phyloP scores from a whole-genome alignment of 2,113 vertebrate genomes.

The Dolichallabes microphthalmus region DNA sequence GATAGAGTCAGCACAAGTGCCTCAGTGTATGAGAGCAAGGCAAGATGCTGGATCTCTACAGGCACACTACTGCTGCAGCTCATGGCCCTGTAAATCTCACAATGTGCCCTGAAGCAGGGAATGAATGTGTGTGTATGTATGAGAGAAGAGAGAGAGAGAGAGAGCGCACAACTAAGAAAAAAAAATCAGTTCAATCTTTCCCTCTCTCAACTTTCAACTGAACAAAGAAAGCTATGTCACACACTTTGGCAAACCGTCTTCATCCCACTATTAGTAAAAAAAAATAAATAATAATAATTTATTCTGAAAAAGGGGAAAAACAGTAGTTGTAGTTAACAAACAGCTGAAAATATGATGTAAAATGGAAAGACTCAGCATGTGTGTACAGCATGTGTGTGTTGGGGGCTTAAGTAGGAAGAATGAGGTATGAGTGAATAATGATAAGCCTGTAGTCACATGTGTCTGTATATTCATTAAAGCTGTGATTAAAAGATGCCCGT shows the following conservation, averaged over 20 bases:
- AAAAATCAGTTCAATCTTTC: background rate
- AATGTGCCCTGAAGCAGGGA: conserved; percentile 26
- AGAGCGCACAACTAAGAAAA: background rate
- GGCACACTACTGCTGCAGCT: conserved; percentile 9
- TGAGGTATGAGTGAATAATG: conserved; percentile 38
- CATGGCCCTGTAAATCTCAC: background rate
- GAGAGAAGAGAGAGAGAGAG: background rate
- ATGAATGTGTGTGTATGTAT: conserved; percentile 14
- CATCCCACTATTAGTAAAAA: background rate
- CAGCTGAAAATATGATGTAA: conserved; percentile 19
- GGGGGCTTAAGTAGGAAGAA: background rate
- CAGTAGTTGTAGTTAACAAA: background rate
- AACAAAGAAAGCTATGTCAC: background rate
- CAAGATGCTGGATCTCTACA: conserved; percentile 25
- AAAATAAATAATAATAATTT: background rate
- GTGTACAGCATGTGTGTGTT: background rate
- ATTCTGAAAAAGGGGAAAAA: background rate
- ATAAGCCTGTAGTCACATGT: conserved; percentile 36
- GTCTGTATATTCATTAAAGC: conserved; percentile 49
- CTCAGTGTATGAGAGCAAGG: conserved; percentile 66
- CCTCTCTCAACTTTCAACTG: background rate
- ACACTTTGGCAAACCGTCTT: background rate
- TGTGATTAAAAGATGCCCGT: conserved; percentile 8
- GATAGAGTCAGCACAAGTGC: conserved; percentile 75
- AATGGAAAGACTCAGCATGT: background rate